phyloP scores from a whole-genome alignment of 2,888 invertebrate species.

The Lasioglossum morio region DNA sequence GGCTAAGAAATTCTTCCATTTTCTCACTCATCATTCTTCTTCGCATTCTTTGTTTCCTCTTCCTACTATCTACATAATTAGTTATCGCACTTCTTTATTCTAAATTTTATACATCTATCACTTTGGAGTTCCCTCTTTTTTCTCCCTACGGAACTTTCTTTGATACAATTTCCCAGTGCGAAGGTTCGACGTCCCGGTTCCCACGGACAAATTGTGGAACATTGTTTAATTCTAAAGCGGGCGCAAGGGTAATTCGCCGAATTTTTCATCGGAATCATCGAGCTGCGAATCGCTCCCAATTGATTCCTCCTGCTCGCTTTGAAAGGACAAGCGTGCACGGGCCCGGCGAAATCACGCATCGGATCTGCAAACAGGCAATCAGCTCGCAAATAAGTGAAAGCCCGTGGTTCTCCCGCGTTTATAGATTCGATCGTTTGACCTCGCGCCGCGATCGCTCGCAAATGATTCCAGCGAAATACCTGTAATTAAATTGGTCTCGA shows the following conservation, averaged over 20 bases:
- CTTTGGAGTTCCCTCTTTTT: not conserved
- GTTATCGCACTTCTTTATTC: too few species aligned
- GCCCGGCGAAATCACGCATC: slow-evolving; percentile 13
- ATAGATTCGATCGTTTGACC: not conserved
- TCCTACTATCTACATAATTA: too few species aligned
- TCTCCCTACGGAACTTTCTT: not conserved
- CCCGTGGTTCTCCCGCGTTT: not conserved
- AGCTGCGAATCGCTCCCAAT: not conserved
- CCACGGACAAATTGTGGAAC: not conserved
- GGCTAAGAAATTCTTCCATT: too few species aligned
- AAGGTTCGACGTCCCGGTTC: not conserved
- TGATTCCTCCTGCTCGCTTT: slow-evolving; percentile 18
- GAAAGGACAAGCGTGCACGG: not conserved
- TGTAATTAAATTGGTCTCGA: slow-evolving; percentile 24
- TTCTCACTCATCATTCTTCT: too few species aligned
- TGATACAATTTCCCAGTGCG: not conserved
- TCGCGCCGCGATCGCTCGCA: slow-evolving; percentile 2
- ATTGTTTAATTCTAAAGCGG: not conserved
- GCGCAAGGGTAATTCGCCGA: not conserved
- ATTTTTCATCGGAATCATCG: slow-evolving; percentile 1
- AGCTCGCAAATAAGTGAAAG: slow-evolving; percentile 15
- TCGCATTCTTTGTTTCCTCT: too few species aligned
- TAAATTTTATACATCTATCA: too few species aligned
- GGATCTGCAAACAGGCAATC: slow-evolving; percentile 35
- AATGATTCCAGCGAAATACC: slow-evolving; percentile 17